A percentile compares a stretch with the other conserved stretches of the same genome.
phyloP scores from a whole-genome alignment of 2,113 vertebrate species.

The Prolemur simus region DNA sequence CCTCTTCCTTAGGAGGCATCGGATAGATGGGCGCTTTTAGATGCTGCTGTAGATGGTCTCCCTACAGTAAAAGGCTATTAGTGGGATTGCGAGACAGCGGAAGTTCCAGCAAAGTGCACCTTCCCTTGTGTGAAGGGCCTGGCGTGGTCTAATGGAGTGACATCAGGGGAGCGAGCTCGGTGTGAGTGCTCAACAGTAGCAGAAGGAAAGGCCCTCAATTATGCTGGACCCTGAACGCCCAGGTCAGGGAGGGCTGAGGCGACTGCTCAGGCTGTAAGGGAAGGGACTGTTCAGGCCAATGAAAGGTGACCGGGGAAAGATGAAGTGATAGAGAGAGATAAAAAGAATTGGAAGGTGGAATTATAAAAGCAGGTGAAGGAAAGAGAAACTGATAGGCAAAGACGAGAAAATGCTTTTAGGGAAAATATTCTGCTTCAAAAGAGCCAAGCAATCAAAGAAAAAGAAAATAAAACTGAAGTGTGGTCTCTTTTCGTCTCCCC shows the following conservation, averaged over 20 bases:
- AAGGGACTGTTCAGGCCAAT: not conserved
- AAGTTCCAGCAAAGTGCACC: slow-evolving; percentile 47
- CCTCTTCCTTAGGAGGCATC: not conserved
- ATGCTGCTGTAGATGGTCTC: slow-evolving; percentile 43
- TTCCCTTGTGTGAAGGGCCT: not conserved
- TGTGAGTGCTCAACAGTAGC: not conserved
- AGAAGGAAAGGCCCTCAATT: slow-evolving; percentile 19
- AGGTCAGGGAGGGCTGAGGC: not conserved
- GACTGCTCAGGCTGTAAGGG: not conserved
- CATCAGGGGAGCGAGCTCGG: not conserved
- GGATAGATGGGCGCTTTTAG: slow-evolving; percentile 19
- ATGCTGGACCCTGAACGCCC: not conserved
- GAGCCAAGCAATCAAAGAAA: not conserved
- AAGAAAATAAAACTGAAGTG: not conserved
- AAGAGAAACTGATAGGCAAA: not conserved
- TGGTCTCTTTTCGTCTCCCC: not conserved
- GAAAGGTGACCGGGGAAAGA: not conserved
- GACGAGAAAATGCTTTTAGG: not conserved
- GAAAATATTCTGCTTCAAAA: not conserved
- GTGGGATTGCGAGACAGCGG: not conserved
- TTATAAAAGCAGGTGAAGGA: not conserved
- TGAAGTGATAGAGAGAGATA: not conserved
- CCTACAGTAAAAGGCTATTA: slow-evolving; percentile 70
- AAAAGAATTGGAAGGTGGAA: not conserved
- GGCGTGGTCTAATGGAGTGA: slow-evolving; percentile 53